Evolutionary conservation across 2,797 vertebrate species (phyloP), one percentile per base, ranked within the genome.

Genomic region (Graptemys geographica): DNA sequence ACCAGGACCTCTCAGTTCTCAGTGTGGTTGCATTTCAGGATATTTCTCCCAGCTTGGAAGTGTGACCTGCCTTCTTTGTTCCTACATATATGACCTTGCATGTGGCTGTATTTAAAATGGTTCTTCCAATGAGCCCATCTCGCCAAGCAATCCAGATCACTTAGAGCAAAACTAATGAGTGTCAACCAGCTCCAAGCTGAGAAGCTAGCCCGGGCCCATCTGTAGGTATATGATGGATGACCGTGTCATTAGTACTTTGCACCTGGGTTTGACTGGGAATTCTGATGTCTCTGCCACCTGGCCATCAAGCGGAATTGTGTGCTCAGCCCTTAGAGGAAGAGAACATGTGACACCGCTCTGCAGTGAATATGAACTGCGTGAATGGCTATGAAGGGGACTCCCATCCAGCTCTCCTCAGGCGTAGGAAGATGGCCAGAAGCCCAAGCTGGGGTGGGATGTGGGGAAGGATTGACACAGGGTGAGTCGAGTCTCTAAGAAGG

Each of bases 11-110:
- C 6, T 13, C 37, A 6, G 41, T 44, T 33, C n/a, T 72, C 5
- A 44, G 37, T 25, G 69, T 47, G 4, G 25, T 15, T 16, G 7
- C 72, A 47, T 44, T 47, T 44, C 41, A 28, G 25, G 41, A 76
- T 44, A 37, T 37, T 69, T 11, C 65, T 37, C 18, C n/a, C 33
- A 5, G 9, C 18, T 21, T 69, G 65, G n/a, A 65, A 69, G 18
- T 69, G n/a, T 37, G 65, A 69, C n/a, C 65, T 53, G 82, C 57
- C 31, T 15, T 76, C n/a, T 76, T 57, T 79, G 41, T 49, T 51
- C 0, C 0, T 28, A 80, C 65, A 8, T 2, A 2, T 44, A 49
- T 44, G 1, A 0, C 31, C 15, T n/a, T n/a, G 16, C 62, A 33
- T n/a, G 16, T 18, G 8, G 65, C 65, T 69, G n/a, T 37, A 37